Evolutionary conservation across 2,113 vertebrate genomes (phyloP), one percentile per base, ranked within the genome.

Genomic region (Gambusia affinis): DNA sequence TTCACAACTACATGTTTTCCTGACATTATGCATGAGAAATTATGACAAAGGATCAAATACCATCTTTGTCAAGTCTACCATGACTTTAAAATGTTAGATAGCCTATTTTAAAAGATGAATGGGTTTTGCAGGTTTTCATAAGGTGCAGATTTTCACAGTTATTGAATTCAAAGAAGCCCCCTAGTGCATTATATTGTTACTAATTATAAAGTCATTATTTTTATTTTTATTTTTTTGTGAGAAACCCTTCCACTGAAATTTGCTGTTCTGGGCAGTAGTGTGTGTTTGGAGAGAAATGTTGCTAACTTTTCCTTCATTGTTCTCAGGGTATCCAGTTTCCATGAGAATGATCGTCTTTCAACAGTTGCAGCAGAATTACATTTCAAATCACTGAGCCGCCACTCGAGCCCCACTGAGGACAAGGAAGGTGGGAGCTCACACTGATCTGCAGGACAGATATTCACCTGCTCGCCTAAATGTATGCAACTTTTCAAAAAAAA

Each of bases 401-500:
- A 99, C 92, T 99, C 98, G 42, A 99, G 98, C 85, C 98, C 98
- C 78, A 99, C 98, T 0, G 98, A 99, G 78, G 98, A 99, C 69
- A 88, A 96, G 80, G 98, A 99, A 71, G 98, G 98, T 99, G 83
- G 91, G 92, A 63, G 28, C 67, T 47, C 12, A 76, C 6, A 6
- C 8, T 2, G 0, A 65, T 24, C 22, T n/a, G 30, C n/a, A 24
- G 0, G 10, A 17, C 17, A 47, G 14, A 47, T 47, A 47, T 19
- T 47, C 44, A 47, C 22, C 22, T 44, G 17, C 7, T 11, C 39
- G 10, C 2, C 31, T 31, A 8, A 74, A 60, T 24, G 0, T 27
- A 12, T 65, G 1, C 35, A 6, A 6, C 60, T 28, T 75, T n/a
- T n/a, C n/a, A 35, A 78, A 47, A 42, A 28, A 22, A 2, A 60